phyloP scores from a whole-genome alignment of 2,797 vertebrate species.

The Netta rufina region DNA sequence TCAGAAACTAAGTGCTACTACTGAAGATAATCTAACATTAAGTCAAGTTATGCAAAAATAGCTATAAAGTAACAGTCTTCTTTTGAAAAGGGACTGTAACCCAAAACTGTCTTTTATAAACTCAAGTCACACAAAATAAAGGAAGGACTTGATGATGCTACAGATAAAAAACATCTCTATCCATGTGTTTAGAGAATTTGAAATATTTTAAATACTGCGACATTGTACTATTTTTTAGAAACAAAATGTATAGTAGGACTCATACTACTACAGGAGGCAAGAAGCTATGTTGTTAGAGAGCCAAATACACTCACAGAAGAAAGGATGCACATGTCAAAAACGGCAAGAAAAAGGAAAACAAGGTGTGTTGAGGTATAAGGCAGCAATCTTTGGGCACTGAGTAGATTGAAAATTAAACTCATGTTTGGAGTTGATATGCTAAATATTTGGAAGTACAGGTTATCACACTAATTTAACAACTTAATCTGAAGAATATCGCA shows the following conservation, averaged over 20 bases:
- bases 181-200: neutral
- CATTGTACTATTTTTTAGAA: neutral
- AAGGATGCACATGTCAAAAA: neutral
- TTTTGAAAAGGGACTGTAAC: neutral
- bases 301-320: neutral
- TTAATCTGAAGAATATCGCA: neutral
- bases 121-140: neutral
- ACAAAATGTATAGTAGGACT: neutral
- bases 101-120: neutral
- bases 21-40: neutral
- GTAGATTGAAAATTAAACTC: neutral
- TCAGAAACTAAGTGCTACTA: neutral
- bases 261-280: neutral
- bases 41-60: neutral
- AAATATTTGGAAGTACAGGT: neutral
- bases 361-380: neutral
- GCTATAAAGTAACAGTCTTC: neutral
- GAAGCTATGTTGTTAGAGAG: neutral
- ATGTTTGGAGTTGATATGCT: neutral
- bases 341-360: neutral
- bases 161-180: neutral
- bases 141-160: neutral
- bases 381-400: neutral
- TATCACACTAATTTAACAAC: neutral
- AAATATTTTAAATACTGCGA: neutral